Evolutionary conservation across 2,797 vertebrate species (phyloP).

Genomic region (Schizopygopsis pylzovi): DNA sequence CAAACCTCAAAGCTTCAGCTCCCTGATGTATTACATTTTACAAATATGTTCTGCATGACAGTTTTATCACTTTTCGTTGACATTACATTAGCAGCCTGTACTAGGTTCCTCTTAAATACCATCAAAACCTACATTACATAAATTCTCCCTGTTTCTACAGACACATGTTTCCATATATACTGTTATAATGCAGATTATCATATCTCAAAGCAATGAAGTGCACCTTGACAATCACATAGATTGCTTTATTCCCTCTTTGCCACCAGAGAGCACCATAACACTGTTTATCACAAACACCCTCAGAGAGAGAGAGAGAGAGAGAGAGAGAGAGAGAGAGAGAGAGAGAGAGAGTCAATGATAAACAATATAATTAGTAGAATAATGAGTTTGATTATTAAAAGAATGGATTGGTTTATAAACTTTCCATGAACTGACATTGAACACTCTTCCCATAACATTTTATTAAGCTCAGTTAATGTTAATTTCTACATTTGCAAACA

Average conservation of each 20-base stretch:
- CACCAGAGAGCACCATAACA: constrained; percentile 19
- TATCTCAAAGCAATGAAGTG: neutral
- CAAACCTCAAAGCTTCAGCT: neutral
- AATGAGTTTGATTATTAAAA: neutral
- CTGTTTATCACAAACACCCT: neutral
- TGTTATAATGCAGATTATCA: neutral
- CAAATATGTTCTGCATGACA: neutral
- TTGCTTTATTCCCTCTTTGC: neutral
- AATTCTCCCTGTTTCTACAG: neutral
- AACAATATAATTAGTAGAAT: neutral
- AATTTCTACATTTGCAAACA: too few species aligned
- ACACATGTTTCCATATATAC: neutral
- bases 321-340: neutral
- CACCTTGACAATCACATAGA: neutral
- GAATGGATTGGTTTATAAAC: neutral
- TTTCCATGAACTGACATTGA: neutral
- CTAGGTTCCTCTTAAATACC: neutral
- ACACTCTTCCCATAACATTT: neutral
- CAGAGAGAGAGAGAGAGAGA: neutral
- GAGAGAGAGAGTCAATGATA: too few species aligned
- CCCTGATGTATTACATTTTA: neutral
- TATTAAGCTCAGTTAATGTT: too few species aligned
- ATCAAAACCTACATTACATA: neutral
- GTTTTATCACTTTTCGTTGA: neutral
- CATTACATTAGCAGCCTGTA: neutral